Evolutionary conservation across 2,797 vertebrate genomes (phyloP).

Genomic region (Meriones psammophilus): DNA sequence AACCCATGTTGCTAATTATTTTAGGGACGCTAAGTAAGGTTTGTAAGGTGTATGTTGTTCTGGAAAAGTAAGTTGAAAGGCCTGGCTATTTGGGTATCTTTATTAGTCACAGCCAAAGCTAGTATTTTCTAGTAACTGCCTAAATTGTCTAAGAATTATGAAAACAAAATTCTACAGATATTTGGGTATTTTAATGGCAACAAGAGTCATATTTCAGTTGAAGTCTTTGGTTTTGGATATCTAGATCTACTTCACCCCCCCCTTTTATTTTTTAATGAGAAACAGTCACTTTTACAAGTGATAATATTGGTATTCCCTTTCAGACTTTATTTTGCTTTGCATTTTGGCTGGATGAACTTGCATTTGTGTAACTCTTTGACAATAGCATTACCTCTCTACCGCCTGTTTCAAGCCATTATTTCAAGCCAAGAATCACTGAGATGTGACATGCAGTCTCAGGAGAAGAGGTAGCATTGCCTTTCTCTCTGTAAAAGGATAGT

Average conservation of each 20-base stretch:
- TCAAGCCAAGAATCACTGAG: conserved; percentile 67
- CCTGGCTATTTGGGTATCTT: background rate
- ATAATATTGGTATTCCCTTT: conserved; percentile 58
- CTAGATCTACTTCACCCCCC: background rate
- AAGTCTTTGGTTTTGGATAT: conserved; percentile 22
- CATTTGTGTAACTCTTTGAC: conserved; percentile 49
- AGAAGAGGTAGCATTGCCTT: conserved; percentile 2
- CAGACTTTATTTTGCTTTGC: conserved; percentile 61
- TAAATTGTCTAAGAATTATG: background rate
- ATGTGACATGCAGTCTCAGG: conserved; percentile 61
- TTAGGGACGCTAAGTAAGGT: background rate
- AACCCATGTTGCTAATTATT: background rate
- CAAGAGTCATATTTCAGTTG: background rate
- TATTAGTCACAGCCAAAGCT: background rate
- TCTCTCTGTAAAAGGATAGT: background rate
- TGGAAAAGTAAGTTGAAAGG: conserved; percentile 10
- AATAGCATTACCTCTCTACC: conserved; percentile 46
- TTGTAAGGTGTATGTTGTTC: background rate
- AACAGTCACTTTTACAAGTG: conserved; percentile 56
- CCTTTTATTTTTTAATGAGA: background rate
- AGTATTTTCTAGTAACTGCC: background rate
- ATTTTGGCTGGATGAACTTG: conserved; percentile 61
- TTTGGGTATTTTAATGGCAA: background rate
- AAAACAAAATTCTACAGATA: background rate
- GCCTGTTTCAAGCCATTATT: background rate